Conservation (phyloP, 2,888 invertebrate species). For the Alitta virens region DNA sequence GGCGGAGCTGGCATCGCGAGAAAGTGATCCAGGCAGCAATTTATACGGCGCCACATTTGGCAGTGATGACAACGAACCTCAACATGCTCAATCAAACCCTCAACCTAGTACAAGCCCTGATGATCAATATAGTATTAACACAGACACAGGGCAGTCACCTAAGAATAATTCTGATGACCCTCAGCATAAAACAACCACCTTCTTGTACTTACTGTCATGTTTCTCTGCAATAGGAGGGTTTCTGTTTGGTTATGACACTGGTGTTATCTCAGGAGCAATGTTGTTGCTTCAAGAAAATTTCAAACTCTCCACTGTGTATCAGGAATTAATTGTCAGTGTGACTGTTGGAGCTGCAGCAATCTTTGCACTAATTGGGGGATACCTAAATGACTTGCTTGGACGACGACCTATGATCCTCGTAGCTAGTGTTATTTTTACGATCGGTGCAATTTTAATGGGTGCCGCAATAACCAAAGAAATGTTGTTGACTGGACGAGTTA, state of each 20-base stretch:
- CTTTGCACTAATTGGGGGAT: slow-evolving; percentile 52
- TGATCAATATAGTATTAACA: too few relatives aligned
- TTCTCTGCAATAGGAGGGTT: slow-evolving; percentile 60
- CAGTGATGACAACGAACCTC: too few relatives aligned
- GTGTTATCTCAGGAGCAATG: slow-evolving; percentile 62
- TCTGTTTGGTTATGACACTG: slow-evolving; percentile 65
- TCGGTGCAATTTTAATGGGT: slow-evolving; percentile 25
- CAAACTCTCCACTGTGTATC: slow-evolving; percentile 55
- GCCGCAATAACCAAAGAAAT: slow-evolving; percentile 13
- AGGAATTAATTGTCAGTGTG: slow-evolving; percentile 60
- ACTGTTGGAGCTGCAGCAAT: slow-evolving; percentile 50
- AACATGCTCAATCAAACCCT: too few relatives aligned
- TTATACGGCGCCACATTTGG: too few relatives aligned
- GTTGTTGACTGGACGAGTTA: slow-evolving; percentile 21
- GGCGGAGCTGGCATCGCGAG: too few relatives aligned
- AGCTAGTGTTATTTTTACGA: slow-evolving; percentile 27
- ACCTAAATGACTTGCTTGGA: slow-evolving; percentile 59
- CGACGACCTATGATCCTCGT: slow-evolving; percentile 57
- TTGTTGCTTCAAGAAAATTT: slow-evolving; percentile 56
- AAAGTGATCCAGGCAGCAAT: too few relatives aligned
- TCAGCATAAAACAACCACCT: neutral
- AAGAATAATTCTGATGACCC: too few relatives aligned
- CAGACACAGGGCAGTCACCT: too few relatives aligned
- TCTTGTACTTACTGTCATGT: slow-evolving; percentile 42
- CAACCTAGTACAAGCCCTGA: too few relatives aligned